phyloP scores from a whole-genome alignment of 2,797 vertebrate genomes.

The Argentina silus region DNA sequence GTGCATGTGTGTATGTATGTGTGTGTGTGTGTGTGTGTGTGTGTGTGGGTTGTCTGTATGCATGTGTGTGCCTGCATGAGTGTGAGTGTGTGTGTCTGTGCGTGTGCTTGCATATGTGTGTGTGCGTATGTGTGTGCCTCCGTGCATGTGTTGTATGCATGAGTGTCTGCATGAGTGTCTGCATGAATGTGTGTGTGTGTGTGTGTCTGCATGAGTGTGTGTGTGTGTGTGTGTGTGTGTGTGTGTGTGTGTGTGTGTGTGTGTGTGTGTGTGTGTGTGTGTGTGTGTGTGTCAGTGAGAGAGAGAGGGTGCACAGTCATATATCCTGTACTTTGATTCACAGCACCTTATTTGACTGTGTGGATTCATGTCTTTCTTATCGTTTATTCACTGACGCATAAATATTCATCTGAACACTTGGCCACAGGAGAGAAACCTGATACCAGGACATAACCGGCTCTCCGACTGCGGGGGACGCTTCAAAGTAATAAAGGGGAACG shows the following conservation, averaged over 20 bases:
- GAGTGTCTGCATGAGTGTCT: background rate
- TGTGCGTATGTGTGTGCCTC: background rate
- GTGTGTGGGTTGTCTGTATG: background rate
- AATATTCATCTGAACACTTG: conserved; percentile 49
- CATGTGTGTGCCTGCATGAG: conserved; percentile 7
- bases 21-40: conserved; percentile 13
- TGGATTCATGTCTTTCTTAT: conserved; percentile 41
- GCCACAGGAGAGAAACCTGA: conserved; percentile 33
- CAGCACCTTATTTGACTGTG: conserved; percentile 38
- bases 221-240: conserved; percentile 7
- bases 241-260: conserved; percentile 26
- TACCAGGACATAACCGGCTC: conserved; percentile 25
- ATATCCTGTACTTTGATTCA: conserved; percentile 34
- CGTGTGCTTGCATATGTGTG: conserved; percentile 5
- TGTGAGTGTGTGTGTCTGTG: conserved; percentile 17
- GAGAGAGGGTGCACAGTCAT: conserved; percentile 11
- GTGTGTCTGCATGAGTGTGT: background rate
- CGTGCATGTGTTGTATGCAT: background rate
- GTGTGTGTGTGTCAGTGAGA: background rate
- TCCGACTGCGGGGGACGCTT: conserved; percentile 39
- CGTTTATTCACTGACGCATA: conserved; percentile 25
- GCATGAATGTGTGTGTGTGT: background rate
- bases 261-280: conserved; percentile 1
- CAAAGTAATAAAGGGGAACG: conserved; percentile 20
- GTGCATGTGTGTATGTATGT: background rate